Percentiles rank a stretch among this genome's conserved stretches.
Evolutionary conservation across 2,888 invertebrate species (phyloP).

Genomic region (Pseudeuparius sepicola): DNA sequence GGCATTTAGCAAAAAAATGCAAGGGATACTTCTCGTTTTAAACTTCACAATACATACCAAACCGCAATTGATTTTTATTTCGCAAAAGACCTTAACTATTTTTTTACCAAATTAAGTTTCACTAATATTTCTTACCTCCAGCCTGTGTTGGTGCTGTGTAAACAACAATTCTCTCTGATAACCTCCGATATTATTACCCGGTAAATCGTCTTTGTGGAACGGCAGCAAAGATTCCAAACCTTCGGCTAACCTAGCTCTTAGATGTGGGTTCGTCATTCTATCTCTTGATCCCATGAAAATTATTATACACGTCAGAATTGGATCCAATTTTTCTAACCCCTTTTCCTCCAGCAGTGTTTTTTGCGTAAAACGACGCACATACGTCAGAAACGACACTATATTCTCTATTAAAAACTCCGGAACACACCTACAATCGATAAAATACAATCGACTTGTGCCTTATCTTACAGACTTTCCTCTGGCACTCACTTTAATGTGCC

Average conservation of each 20-base stretch:
- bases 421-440: slow-evolving; percentile 53
- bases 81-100: too few relatives aligned
- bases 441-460: slow-evolving; percentile 2
- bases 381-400: slow-evolving; percentile 68
- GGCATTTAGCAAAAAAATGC: too few relatives aligned
- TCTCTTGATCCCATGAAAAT: slow-evolving; percentile 78
- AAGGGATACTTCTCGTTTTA: too few relatives aligned
- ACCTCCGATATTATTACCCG: slow-evolving; percentile 38
- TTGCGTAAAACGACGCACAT: slow-evolving; percentile 56
- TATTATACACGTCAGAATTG: slow-evolving; percentile 68
- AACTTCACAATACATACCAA: too few relatives aligned
- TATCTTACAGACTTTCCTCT: too few relatives aligned
- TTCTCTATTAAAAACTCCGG: slow-evolving; percentile 90
- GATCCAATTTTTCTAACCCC: slow-evolving; percentile 51
- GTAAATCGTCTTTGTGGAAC: slow-evolving; percentile 47
- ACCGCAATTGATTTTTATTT: too few relatives aligned
- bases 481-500: slow-evolving; percentile 53
- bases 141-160: slow-evolving; percentile 61
- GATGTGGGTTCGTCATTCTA: slow-evolving; percentile 77
- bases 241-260: slow-evolving; percentile 83
- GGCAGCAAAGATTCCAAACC: slow-evolving; percentile 81
- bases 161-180: slow-evolving; percentile 67
- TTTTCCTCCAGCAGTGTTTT: slow-evolving; percentile 56
- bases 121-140: slow-evolving; percentile 54
- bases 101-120: too few relatives aligned